Conservation (phyloP, 1,140 invertebrate species). For the Carposina sasakii region DNA sequence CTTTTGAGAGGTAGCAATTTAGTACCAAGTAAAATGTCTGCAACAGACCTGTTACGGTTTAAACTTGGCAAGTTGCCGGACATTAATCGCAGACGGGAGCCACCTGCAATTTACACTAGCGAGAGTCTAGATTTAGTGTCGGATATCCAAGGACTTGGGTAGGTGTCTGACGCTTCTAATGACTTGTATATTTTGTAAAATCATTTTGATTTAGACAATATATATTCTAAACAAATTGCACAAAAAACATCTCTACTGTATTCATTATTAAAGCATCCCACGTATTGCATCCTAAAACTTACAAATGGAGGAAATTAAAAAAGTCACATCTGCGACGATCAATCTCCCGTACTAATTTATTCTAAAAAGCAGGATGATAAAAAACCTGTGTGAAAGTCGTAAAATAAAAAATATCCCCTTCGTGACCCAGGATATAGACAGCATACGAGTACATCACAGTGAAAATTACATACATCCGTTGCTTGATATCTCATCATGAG, state of each 20-base stretch:
- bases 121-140: constrained; percentile 1
- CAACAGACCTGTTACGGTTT: constrained; percentile 21
- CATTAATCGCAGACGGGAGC: constrained; percentile 24
- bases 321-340: constrained; percentile 40
- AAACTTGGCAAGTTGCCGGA: constrained; percentile 21
- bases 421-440: constrained; percentile 32
- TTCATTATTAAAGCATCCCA: too few species aligned
- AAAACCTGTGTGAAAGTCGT: constrained; percentile 46
- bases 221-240: too few species aligned
- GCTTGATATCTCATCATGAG: too few species aligned
- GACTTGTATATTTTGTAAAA: too few species aligned
- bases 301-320: constrained; percentile 41
- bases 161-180: too few species aligned
- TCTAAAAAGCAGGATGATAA: constrained; percentile 43
- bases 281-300: constrained; percentile 4
- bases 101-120: constrained; percentile 24
- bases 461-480: constrained; percentile 22
- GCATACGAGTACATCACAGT: constrained; percentile 36
- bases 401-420: constrained; percentile 40
- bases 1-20: too few species aligned
- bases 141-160: neutral
- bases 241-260: too few species aligned
- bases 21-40: too few species aligned
- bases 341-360: constrained; percentile 38
- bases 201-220: too few species aligned